Base-by-base conservation (phyloP, 2,113 vertebrate genomes). In the Rhinogobius similis region DNA sequence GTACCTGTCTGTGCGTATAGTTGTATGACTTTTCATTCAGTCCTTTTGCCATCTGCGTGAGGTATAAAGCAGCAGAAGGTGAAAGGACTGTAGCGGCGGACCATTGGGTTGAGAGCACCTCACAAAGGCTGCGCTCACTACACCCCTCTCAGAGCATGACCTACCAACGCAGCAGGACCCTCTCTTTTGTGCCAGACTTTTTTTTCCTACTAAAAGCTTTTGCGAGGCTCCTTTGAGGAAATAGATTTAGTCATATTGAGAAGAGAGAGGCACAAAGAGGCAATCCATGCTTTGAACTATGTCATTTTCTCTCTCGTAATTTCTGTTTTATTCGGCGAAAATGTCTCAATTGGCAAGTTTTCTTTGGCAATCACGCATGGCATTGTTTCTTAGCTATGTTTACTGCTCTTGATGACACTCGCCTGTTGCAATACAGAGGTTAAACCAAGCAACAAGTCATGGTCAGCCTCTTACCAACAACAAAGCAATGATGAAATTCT, bases 121-220 rank as follows among this genome's bases (percentile, higher is more conserved):
- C 65, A 88, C 86, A 90, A 89, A 89, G 78, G 65, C 82, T 74
- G 32, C 0, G 68, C 76, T 76, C 89, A 80, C 87, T 82, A 71
- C 86, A 84, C 26, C 85, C 82, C 83, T 82, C 77, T 83, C 74
- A 82, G 70, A 76, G 81, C 76, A 79, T 86, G 89, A 88, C 89
- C 88, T 89, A 87, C 79, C 62, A 86, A 87, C 84, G 70, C 88
- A 85, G 84, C 76, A 32, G 66, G 79, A 73, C 69, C 74, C 79
- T 73, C 59, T 86, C 87, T 88, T 88, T 87, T 87, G 82, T 87
- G 82, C 75, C 72, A 79, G 69, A 77, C 82, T 75, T 14, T 84
- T 85, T 68, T n/a, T 86, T 78, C 59, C 65, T 39, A 64, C 87
- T 91, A 86, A 91, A 90, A 91, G 87, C 87, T 87, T 90, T 87